Percentiles rank a stretch among this genome's conserved stretches.
These are phyloP conservation scores for Salmo trutta DNA, from an alignment of 2,797 vertebrate species.

Conservation along the genomic window DNA sequence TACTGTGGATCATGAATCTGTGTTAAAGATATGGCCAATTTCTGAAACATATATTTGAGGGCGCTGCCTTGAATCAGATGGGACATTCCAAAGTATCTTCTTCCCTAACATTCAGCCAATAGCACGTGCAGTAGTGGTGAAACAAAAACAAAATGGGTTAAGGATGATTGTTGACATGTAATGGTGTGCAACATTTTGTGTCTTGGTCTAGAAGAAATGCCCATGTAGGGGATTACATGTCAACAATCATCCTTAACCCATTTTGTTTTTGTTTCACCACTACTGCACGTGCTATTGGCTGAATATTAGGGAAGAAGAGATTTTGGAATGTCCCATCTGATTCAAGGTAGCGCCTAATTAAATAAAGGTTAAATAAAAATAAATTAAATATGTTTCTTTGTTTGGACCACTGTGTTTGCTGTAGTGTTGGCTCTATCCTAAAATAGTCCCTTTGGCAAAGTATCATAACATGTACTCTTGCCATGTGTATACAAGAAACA, in stretches of 20 bases:
- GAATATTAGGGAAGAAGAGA: background rate
- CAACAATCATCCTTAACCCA: background rate
- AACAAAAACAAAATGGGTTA: background rate
- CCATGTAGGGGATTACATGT: background rate
- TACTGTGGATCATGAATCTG: background rate
- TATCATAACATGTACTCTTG: constrained; percentile 13
- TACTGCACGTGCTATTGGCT: background rate
- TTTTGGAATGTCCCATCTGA: background rate
- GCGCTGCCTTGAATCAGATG: background rate
- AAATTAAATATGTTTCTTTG: constrained; percentile 18
- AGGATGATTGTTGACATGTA: background rate
- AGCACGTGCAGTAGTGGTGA: background rate
- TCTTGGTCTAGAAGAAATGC: constrained; percentile 28
- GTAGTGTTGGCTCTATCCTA: constrained; percentile 29
- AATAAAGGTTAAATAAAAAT: too few species aligned
- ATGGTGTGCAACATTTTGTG: constrained; percentile 25
- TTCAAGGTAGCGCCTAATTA: background rate
- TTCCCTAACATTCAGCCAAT: background rate
- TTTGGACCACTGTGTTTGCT: constrained; percentile 41
- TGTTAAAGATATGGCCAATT: background rate
- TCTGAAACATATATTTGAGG: background rate
- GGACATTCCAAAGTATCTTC: background rate
- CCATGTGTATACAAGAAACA: constrained; percentile 26
- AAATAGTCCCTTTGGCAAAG: constrained; percentile 14
- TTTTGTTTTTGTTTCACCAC: background rate